Evolutionary conservation across 2,113 vertebrate species (phyloP).

Genomic region (Vanacampus margaritifer): DNA sequence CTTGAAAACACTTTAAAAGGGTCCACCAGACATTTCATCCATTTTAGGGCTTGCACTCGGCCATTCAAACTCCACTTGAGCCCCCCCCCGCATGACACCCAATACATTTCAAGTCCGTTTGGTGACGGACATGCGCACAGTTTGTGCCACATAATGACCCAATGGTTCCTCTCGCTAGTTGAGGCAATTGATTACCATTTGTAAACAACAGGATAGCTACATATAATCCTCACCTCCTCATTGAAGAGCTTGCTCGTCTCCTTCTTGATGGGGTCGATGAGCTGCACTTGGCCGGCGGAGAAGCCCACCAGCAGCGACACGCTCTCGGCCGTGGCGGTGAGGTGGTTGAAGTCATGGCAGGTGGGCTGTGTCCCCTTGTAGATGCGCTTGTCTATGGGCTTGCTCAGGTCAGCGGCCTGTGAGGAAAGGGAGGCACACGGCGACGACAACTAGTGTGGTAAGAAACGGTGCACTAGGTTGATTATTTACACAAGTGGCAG

Average conservation of each 20-base stretch:
- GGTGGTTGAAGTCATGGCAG: slow-evolving; percentile 99
- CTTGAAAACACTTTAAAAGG: no score
- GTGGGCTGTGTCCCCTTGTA: slow-evolving; percentile 99
- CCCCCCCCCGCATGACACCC: no score
- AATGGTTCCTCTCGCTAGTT: not conserved
- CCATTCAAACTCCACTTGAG: no score
- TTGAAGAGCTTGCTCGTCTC: slow-evolving; percentile 99
- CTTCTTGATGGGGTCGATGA: slow-evolving; percentile 99
- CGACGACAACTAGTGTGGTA: slow-evolving; percentile 10
- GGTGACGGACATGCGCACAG: not conserved
- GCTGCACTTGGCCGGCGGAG: slow-evolving; percentile 98
- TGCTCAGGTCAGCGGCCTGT: slow-evolving; percentile 96
- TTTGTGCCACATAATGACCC: not conserved
- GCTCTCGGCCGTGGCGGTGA: slow-evolving; percentile 95
- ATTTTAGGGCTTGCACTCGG: no score
- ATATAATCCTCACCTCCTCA: slow-evolving; percentile 83
- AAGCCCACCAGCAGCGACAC: slow-evolving; percentile 98
- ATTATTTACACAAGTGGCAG: slow-evolving; percentile 32
- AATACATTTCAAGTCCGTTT: no score
- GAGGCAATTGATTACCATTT: no score
- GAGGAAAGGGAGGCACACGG: slow-evolving; percentile 32
- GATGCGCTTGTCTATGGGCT: slow-evolving; percentile 99
- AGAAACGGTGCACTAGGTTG: slow-evolving; percentile 18
- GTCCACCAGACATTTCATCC: no score
- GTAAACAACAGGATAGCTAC: no score